phyloP scores from a whole-genome alignment of 2,888 invertebrate species.

The Hirtodrosophila duncani region DNA sequence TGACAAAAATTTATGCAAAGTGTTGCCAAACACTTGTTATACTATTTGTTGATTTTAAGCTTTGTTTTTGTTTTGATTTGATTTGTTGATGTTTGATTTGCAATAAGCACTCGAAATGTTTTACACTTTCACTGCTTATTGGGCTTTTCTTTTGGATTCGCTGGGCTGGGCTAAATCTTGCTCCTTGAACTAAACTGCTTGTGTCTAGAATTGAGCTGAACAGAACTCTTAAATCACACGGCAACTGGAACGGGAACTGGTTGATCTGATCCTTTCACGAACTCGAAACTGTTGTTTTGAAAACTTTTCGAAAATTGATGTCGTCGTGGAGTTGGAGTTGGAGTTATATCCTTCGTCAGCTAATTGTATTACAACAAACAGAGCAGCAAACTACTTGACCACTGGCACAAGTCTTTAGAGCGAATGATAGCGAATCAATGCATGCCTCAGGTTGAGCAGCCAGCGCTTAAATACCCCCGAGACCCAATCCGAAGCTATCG shows the following conservation, averaged over 20 bases:
- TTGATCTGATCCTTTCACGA: constrained; percentile 36
- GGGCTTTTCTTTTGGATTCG: constrained; percentile 28
- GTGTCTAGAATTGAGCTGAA: constrained; percentile 72
- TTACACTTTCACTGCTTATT: constrained; percentile 76
- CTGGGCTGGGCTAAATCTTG: constrained; percentile 28
- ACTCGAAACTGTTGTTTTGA: constrained; percentile 47
- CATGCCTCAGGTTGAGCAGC: constrained; percentile 82
- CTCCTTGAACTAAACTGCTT: constrained; percentile 60
- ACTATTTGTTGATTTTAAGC: constrained; percentile 57
- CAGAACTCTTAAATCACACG: constrained; percentile 46
- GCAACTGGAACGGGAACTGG: constrained; percentile 23
- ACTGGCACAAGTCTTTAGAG: constrained; percentile 81
- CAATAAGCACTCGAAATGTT: constrained; percentile 75
- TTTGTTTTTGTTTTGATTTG: constrained; percentile 26
- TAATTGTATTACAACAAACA: constrained; percentile 77
- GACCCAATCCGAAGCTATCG: constrained; percentile 18
- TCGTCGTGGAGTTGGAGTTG: constrained; percentile 32
- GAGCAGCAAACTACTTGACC: constrained; percentile 74
- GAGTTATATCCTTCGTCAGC: constrained; percentile 63
- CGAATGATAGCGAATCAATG: constrained; percentile 85
- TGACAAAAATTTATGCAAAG: constrained; percentile 71
- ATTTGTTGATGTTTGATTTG: constrained; percentile 25
- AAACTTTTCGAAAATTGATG: constrained; percentile 31
- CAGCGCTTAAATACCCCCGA: constrained; percentile 82
- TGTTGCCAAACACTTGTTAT: constrained; percentile 60